phyloP scores from a whole-genome alignment of 2,797 vertebrate genomes.

The Choloepus didactylus region DNA sequence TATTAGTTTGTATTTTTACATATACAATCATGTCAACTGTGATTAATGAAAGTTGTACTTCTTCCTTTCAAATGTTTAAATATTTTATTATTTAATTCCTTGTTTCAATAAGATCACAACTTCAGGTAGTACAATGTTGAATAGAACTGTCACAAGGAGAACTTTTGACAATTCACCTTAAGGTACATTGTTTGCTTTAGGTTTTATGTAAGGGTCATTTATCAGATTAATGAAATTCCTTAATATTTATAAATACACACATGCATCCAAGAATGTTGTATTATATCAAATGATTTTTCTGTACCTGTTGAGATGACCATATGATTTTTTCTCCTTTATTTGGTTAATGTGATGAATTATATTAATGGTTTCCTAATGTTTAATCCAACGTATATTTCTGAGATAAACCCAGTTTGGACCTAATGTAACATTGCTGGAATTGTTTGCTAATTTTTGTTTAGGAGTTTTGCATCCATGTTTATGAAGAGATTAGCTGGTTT shows the following conservation, averaged over 20 bases:
- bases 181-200: not conserved
- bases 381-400: not conserved
- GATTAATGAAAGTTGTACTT: too few species aligned
- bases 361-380: conserved; percentile 18
- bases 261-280: not conserved
- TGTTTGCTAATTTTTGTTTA: not conserved
- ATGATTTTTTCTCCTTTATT: too few species aligned
- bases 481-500: not conserved
- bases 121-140: not conserved
- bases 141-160: not conserved
- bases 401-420: not conserved
- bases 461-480: not conserved
- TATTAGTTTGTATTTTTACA: not conserved
- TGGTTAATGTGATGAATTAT: not conserved
- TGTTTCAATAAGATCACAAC: not conserved
- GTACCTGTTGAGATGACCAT: too few species aligned
- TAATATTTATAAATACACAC: not conserved
- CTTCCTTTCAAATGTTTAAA: conserved; percentile 16
- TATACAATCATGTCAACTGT: not conserved
- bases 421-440: not conserved
- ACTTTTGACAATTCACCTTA: not conserved
- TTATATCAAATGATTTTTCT: not conserved
- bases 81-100: not conserved
- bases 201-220: not conserved
- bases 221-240: not conserved